These are phyloP conservation scores for Drosophila leonis DNA, from an alignment of 2,888 invertebrate species.

Conservation along the genomic window DNA sequence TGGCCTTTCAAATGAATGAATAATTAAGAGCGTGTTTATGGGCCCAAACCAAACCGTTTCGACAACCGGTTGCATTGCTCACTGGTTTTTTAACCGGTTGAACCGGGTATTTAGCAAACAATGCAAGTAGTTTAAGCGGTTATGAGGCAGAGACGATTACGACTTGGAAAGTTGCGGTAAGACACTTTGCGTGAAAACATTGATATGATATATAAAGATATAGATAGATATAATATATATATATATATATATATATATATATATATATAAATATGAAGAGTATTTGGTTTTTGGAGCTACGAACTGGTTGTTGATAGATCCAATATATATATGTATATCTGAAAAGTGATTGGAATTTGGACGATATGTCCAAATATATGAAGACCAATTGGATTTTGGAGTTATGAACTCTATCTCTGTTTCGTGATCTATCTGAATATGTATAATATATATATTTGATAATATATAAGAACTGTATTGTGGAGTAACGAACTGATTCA, in stretches of 20 bases:
- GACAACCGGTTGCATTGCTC: neutral
- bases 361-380: too few species aligned
- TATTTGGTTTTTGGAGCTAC: neutral
- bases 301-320: neutral
- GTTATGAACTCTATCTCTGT: too few species aligned
- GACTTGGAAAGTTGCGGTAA: neutral
- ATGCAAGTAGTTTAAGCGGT: neutral
- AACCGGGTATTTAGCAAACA: constrained; percentile 1
- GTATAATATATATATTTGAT: too few species aligned
- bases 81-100: constrained; percentile 2
- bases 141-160: neutral
- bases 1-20: constrained; percentile 8
- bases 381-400: too few species aligned
- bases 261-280: neutral
- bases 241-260: neutral
- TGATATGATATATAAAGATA: neutral
- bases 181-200: neutral
- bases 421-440: too few species aligned
- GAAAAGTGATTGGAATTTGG: too few species aligned
- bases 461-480: too few species aligned
- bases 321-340: neutral
- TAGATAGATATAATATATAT: neutral
- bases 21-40: neutral
- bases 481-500: too few species aligned
- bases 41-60: neutral